Percentiles rank a stretch among this genome's conserved stretches.
Conservation (phyloP, 2,888 invertebrate genomes). For the Zaprionus bogoriensis region DNA sequence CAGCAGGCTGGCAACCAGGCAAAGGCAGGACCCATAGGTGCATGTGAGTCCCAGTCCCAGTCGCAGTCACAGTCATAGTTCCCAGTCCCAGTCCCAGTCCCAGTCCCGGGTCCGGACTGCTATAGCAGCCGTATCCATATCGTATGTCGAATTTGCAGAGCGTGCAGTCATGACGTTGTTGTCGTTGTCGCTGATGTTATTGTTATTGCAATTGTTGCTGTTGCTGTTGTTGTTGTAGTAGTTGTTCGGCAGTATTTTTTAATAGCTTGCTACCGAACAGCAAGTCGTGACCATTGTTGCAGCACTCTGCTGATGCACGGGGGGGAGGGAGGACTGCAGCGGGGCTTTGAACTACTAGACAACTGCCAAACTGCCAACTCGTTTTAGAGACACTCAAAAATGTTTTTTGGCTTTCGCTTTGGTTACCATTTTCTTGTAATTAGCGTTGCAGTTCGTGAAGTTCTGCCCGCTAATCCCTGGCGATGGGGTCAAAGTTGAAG, state of each 20-base stretch:
- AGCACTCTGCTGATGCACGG: background rate
- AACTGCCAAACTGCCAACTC: constrained; percentile 42
- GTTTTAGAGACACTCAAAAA: constrained; percentile 51
- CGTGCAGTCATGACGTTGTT: constrained; percentile 72
- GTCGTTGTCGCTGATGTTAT: constrained; percentile 51
- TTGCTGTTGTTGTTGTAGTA: background rate
- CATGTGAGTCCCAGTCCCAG: constrained; percentile 5
- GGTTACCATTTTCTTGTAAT: constrained; percentile 63
- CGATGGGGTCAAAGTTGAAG: constrained; percentile 10
- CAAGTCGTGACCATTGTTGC: constrained; percentile 68
- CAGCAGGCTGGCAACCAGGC: constrained; percentile 12
- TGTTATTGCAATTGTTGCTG: constrained; percentile 15
- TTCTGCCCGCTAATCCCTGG: constrained; percentile 36
- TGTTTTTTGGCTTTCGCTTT: constrained; percentile 16
- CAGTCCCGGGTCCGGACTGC: background rate
- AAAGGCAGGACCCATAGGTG: constrained; percentile 11
- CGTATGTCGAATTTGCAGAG: constrained; percentile 73
- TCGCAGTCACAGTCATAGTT: background rate
- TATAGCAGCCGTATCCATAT: constrained; percentile 49
- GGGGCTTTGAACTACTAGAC: constrained; percentile 44
- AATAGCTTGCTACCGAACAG: constrained; percentile 71
- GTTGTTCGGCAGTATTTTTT: constrained; percentile 56
- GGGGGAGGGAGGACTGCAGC: background rate
- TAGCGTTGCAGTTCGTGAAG: constrained; percentile 73
- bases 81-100: background rate